A percentile compares a stretch with the other conserved stretches of the same genome.
phyloP scores from a whole-genome alignment of 2,888 invertebrate genomes.

The Pedicia rivosa region DNA sequence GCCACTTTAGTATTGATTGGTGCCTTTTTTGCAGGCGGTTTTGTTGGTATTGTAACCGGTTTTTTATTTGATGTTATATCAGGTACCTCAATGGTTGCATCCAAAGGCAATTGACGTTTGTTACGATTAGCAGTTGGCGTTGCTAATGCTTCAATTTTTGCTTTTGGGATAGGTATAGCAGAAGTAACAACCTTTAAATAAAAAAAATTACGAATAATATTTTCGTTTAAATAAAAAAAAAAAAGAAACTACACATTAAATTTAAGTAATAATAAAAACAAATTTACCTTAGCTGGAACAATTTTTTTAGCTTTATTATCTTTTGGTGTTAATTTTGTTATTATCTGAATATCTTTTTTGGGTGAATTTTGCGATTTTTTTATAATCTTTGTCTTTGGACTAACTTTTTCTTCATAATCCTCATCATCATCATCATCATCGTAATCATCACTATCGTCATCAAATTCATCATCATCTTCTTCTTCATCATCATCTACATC shows the following conservation, averaged over 20 bases:
- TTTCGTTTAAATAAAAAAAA: no score
- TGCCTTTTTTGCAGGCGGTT: not conserved
- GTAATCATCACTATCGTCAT: not conserved
- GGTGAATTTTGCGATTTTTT: no score
- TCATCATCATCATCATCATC: not conserved
- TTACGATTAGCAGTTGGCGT: not conserved
- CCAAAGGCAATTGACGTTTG: not conserved
- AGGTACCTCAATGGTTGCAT: conserved; percentile 1
- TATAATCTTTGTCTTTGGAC: not conserved
- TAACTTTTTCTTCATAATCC: not conserved
- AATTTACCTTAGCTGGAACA: not conserved
- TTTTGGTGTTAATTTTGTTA: not conserved
- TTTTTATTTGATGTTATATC: conserved; percentile 1
- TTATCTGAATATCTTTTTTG: not conserved
- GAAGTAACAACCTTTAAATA: no score
- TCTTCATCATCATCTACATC: not conserved
- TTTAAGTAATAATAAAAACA: no score
- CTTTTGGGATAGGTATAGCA: no score
- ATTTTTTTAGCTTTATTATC: not conserved
- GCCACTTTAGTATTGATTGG: no score
- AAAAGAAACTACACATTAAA: no score
- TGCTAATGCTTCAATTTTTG: not conserved
- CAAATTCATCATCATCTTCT: not conserved
- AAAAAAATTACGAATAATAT: no score
- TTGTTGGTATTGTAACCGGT: not conserved